A percentile compares a stretch with the other conserved stretches of the same genome.
phyloP scores from a whole-genome alignment of 2,797 vertebrate species.

The Aselliscus stoliczkanus region DNA sequence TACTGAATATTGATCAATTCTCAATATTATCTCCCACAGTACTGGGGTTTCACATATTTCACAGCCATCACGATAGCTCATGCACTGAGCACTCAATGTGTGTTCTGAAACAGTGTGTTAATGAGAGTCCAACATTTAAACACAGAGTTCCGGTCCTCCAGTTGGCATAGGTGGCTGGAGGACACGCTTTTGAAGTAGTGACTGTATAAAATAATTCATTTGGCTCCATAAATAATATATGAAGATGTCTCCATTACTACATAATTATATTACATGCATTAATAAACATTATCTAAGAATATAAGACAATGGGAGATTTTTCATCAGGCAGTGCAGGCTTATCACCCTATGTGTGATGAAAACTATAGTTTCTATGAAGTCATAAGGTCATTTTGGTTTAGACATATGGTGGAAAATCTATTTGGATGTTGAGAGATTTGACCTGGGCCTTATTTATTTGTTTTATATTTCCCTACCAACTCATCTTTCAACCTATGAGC shows the following conservation, averaged over 20 bases:
- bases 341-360: rapidly evolving
- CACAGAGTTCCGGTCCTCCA: not conserved
- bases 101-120: not conserved
- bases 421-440: not conserved
- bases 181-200: not conserved
- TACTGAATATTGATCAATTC: not conserved
- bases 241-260: not conserved
- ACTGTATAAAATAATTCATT: not conserved
- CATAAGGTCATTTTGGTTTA: not conserved
- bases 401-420: not conserved
- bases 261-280: not conserved
- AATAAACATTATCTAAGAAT: not conserved
- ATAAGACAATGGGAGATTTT: not conserved
- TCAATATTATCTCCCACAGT: not conserved
- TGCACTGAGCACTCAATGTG: not conserved
- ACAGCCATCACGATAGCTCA: not conserved
- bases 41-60: not conserved
- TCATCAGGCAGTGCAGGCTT: not conserved
- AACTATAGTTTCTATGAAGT: not conserved
- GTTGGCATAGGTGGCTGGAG: not conserved
- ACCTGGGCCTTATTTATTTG: not conserved
- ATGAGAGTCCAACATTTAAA: not conserved
- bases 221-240: not conserved
- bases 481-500: not conserved
- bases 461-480: not conserved